Evolutionary conservation across 92 coral and sea anemone species (phyloP).

Genomic region (Desmophyllum pertusum): DNA sequence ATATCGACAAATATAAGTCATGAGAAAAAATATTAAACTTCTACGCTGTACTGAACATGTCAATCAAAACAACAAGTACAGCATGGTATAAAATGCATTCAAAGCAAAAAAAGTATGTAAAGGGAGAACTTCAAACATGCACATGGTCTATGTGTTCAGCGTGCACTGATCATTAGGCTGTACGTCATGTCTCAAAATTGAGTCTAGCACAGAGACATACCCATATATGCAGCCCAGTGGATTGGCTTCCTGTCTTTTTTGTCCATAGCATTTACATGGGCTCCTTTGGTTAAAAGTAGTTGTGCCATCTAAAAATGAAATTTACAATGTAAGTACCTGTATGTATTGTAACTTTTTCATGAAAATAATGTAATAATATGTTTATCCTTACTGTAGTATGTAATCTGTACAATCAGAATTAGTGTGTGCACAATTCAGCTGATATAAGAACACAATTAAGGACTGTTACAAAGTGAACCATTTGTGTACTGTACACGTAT

Average conservation of each 20-base stretch:
- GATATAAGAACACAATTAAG: too few species aligned
- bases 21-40: not conserved
- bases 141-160: not conserved
- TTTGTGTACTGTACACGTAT: not conserved
- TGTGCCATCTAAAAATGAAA: constrained; percentile 76
- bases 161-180: not conserved
- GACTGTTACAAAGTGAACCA: too few species aligned
- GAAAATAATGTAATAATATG: not conserved
- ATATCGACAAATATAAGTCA: not conserved
- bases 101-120: too few species aligned
- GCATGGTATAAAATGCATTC: too few species aligned
- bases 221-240: constrained; percentile 99
- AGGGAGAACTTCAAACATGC: not conserved
- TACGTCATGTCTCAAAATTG: not conserved
- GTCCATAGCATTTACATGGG: constrained; percentile 89
- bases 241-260: constrained; percentile 94
- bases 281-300: constrained; percentile 81
- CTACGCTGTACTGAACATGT: too few species aligned
- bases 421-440: too few species aligned
- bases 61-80: too few species aligned
- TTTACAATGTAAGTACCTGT: not conserved
- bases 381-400: not conserved
- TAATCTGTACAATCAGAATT: too few species aligned
- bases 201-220: constrained; percentile 37
- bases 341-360: too few species aligned